These are phyloP conservation scores for Ophraella communa DNA, from an alignment of 2,888 invertebrate genomes.

Conservation along the genomic window DNA sequence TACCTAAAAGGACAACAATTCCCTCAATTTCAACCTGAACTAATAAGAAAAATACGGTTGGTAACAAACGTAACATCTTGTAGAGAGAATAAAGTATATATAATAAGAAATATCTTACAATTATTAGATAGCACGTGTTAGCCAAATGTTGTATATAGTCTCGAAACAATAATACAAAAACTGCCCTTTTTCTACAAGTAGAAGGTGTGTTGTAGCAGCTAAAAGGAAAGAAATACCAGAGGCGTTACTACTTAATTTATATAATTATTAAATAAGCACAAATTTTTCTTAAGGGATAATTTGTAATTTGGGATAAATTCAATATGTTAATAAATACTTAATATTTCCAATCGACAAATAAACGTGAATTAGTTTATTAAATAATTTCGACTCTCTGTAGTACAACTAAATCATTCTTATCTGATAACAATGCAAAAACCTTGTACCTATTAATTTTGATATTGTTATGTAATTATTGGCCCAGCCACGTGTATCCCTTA, in stretches of 20 bases:
- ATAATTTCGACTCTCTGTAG: too few species aligned
- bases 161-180: conserved; percentile 46
- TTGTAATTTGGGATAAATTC: too few species aligned
- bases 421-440: too few species aligned
- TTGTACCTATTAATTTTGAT: neutral
- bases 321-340: too few species aligned
- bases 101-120: conserved; percentile 40
- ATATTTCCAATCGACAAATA: too few species aligned
- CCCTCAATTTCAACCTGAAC: conserved; percentile 33
- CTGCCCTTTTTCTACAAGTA: conserved; percentile 37
- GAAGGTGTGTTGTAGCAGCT: conserved; percentile 22
- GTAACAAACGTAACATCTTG: conserved; percentile 39
- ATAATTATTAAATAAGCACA: too few species aligned
- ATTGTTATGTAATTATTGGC: neutral
- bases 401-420: too few species aligned
- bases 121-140: conserved; percentile 45
- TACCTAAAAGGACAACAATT: conserved; percentile 1
- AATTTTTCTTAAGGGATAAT: too few species aligned
- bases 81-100: conserved; percentile 35
- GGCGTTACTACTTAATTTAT: neutral
- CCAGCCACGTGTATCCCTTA: neutral
- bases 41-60: conserved; percentile 39
- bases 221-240: neutral
- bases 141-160: conserved; percentile 45
- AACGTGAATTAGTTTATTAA: too few species aligned